Conservation (phyloP, 2,888 invertebrate species). For the Pollenia amentaria region DNA sequence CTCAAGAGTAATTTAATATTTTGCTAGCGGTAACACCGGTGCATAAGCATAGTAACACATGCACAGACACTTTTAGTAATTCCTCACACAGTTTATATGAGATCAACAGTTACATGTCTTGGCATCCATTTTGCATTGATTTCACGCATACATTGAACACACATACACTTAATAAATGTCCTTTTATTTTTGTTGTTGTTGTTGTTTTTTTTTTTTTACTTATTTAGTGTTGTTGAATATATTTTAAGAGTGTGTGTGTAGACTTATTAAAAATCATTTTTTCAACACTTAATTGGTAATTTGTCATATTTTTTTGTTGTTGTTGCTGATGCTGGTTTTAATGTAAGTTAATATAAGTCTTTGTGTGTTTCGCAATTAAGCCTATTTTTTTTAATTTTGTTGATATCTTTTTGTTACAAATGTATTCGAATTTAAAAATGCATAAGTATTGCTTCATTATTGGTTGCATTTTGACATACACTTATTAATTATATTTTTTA, state of each 20-base stretch:
- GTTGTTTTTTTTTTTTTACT: background rate
- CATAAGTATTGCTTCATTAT: slow-evolving; percentile 28
- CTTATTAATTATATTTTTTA: slow-evolving; percentile 44
- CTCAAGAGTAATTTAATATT: too few relatives aligned
- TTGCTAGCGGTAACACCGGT: too few relatives aligned
- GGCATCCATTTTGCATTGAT: slow-evolving; percentile 54
- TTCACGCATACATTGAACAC: slow-evolving; percentile 32
- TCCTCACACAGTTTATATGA: slow-evolving; percentile 10
- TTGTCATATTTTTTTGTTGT: slow-evolving; percentile 57
- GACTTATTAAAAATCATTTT: slow-evolving; percentile 71
- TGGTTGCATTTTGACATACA: slow-evolving; percentile 39
- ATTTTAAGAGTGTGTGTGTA: background rate
- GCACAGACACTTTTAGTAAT: background rate
- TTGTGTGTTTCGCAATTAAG: background rate
- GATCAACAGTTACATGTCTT: slow-evolving; percentile 69
- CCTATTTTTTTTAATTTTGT: background rate
- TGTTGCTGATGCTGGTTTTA: slow-evolving; percentile 11
- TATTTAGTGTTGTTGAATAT: background rate
- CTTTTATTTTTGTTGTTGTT: slow-evolving; percentile 4
- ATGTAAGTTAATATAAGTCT: slow-evolving; percentile 1
- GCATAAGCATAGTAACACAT: background rate
- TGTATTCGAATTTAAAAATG: background rate
- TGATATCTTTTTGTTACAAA: background rate
- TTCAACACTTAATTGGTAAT: slow-evolving; percentile 73
- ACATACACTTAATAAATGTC: slow-evolving; percentile 22